These are phyloP conservation scores for Oreochromis spilurus DNA, from an alignment of 2,113 vertebrate genomes.

Conservation along the genomic window DNA sequence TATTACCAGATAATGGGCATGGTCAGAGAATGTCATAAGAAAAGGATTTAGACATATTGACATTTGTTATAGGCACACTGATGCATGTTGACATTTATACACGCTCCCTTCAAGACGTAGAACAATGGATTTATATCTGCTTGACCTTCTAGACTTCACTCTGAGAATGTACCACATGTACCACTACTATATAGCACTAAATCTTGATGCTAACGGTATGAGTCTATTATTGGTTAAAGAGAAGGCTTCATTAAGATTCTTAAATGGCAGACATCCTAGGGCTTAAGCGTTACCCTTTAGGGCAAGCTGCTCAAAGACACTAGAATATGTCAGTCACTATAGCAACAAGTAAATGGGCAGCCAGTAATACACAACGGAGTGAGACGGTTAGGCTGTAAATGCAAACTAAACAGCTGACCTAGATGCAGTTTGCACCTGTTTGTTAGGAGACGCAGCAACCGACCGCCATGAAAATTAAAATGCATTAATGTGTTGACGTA, in stretches of 20 bases:
- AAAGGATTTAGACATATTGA: conserved; percentile 55
- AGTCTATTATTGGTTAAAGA: conserved; percentile 66
- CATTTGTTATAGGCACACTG: conserved; percentile 59
- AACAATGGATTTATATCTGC: conserved; percentile 55
- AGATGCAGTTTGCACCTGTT: conserved; percentile 23
- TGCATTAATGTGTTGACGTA: not conserved
- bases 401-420: conserved; percentile 9
- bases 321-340: conserved; percentile 48
- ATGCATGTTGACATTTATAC: conserved; percentile 71
- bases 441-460: not conserved
- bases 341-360: conserved; percentile 39
- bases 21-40: conserved; percentile 7
- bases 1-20: conserved; percentile 2
- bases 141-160: conserved; percentile 67
- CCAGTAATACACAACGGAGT: not conserved
- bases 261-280: conserved; percentile 53
- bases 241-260: conserved; percentile 56
- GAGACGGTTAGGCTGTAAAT: not conserved
- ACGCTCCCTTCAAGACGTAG: conserved; percentile 42
- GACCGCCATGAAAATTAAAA: not conserved
- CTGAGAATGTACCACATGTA: not conserved
- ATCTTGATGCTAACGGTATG: conserved; percentile 24
- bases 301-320: conserved; percentile 27
- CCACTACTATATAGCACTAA: conserved; percentile 33
- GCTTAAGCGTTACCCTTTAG: conserved; percentile 35